Percentiles rank a stretch among this genome's conserved stretches.
phyloP scores from a whole-genome alignment of 2,888 invertebrate species.

The Argyra leucocephala region DNA sequence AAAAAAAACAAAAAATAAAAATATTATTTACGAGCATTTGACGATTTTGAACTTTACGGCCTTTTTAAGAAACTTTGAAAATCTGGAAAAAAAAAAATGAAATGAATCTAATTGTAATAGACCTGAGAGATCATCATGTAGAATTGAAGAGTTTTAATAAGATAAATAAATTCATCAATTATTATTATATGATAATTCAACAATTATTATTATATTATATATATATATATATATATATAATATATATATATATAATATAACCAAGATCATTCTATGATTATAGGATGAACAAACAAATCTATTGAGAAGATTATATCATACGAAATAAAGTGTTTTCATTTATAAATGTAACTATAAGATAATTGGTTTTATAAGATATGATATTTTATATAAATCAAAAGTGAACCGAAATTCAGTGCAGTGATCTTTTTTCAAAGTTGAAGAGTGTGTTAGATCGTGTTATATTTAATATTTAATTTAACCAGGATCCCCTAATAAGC shows the following conservation, averaged over 20 bases:
- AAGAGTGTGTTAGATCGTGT: no score
- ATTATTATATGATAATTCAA: no score
- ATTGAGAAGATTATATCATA: neutral
- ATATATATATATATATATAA: no score
- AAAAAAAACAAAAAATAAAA: neutral
- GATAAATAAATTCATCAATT: slow-evolving; percentile 6
- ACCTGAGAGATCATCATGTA: neutral
- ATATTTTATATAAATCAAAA: no score
- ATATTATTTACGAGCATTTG: slow-evolving; percentile 3
- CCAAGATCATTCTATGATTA: neutral
- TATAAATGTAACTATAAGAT: neutral
- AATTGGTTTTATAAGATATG: no score
- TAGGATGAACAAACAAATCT: neutral
- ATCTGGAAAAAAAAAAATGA: neutral
- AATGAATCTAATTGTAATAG: slow-evolving; percentile 4
- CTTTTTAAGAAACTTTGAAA: neutral
- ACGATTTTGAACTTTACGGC: slow-evolving; percentile 1
- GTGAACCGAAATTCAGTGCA: no score
- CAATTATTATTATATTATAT: no score
- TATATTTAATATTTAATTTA: no score
- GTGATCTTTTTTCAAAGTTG: no score
- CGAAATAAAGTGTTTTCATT: no score
- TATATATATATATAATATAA: neutral
- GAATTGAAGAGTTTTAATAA: neutral
- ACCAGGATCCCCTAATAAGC: no score